These are phyloP conservation scores for Eurypyga helias DNA, from an alignment of 2,113 vertebrate species.

Conservation along the genomic window DNA sequence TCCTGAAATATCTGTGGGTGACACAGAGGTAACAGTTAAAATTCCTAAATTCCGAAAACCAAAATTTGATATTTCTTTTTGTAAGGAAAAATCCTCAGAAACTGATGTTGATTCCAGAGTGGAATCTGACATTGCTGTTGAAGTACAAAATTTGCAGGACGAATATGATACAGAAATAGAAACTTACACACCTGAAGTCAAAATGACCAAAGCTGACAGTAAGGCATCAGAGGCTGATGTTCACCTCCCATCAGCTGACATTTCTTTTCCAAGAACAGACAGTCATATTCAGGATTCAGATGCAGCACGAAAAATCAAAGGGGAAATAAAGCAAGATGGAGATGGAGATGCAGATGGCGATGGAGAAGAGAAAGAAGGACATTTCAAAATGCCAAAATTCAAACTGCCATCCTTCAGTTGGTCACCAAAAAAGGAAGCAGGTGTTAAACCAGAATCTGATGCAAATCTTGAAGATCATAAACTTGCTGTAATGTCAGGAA, in stretches of 20 bases:
- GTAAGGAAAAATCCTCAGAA: not conserved
- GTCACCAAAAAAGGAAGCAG: conserved; percentile 68
- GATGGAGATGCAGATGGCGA: not conserved
- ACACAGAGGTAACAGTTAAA: not conserved
- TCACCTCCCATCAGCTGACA: not conserved
- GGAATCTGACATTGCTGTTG: conserved; percentile 29
- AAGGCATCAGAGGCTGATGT: not conserved
- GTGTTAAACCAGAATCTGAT: not conserved
- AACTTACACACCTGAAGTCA: not conserved
- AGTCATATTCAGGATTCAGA: not conserved
- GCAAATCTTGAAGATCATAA: not conserved
- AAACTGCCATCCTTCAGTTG: conserved; percentile 67
- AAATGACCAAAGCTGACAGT: not conserved
- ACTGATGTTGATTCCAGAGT: fast-evolving
- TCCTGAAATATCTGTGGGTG: not conserved
- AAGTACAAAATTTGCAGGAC: conserved; percentile 3
- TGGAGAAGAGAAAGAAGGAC: conserved; percentile 39
- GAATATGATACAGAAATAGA: not conserved
- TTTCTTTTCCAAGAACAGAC: not conserved
- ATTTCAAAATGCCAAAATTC: conserved; percentile 67
- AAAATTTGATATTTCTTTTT: not conserved
- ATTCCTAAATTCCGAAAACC: not conserved
- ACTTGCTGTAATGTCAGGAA: not conserved
- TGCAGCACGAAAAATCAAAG: not conserved
- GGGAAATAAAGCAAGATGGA: not conserved